These are phyloP conservation scores for Spodoptera littoralis DNA, from an alignment of 2,888 invertebrate species.

Conservation along the genomic window DNA sequence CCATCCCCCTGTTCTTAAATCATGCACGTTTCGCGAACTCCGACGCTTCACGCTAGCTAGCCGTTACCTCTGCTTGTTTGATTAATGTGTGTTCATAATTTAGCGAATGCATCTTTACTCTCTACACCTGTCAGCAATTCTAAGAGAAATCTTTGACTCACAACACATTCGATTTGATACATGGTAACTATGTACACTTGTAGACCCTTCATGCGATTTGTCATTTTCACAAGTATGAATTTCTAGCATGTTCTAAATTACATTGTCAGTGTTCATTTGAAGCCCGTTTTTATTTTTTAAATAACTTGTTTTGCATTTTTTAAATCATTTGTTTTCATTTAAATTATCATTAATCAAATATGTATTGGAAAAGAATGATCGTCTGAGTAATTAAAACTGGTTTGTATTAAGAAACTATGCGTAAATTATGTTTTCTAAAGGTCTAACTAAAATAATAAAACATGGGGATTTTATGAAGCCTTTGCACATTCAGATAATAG, in stretches of 20 bases:
- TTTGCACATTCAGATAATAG: too few species aligned
- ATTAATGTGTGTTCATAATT: slow-evolving; percentile 75
- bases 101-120: slow-evolving; percentile 61
- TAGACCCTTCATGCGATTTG: slow-evolving; percentile 47
- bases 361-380: too few species aligned
- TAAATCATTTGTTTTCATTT: too few species aligned
- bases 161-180: slow-evolving; percentile 48
- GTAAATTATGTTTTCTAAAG: background rate
- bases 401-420: too few species aligned
- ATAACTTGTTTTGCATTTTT: slow-evolving; percentile 10
- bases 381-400: too few species aligned
- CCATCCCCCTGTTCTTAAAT: slow-evolving; percentile 43
- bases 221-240: slow-evolving; percentile 28
- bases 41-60: slow-evolving; percentile 44
- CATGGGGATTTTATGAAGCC: too few species aligned
- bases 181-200: slow-evolving; percentile 37
- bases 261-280: slow-evolving; percentile 30
- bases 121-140: slow-evolving; percentile 60
- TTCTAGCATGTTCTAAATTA: slow-evolving; percentile 27
- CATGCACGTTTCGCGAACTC: slow-evolving; percentile 37
- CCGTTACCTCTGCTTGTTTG: slow-evolving; percentile 64
- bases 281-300: slow-evolving; percentile 21
- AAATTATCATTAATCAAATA: too few species aligned
- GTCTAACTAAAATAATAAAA: slow-evolving; percentile 1
- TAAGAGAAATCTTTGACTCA: slow-evolving; percentile 52